phyloP scores from a whole-genome alignment of 2,888 invertebrate genomes.

The Flabesymbios commensalis region DNA sequence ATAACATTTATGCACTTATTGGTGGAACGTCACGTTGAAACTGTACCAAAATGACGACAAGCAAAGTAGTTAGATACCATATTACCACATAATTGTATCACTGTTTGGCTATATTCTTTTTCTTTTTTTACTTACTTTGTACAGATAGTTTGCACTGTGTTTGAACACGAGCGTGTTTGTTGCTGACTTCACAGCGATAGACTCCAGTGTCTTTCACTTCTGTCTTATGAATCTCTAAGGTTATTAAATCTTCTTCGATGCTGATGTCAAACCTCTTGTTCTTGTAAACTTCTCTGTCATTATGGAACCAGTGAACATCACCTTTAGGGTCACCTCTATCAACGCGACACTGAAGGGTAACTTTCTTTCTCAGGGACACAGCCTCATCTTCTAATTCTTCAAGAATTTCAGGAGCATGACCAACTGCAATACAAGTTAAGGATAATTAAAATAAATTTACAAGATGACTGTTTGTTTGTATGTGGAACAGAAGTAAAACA shows the following conservation, averaged over 20 bases:
- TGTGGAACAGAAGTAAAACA: too few species aligned
- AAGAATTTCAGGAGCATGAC: slow-evolving; percentile 47
- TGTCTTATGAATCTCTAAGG: slow-evolving; percentile 69
- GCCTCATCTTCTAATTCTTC: slow-evolving; percentile 20
- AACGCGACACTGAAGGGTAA: slow-evolving; percentile 37
- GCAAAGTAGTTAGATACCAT: too few species aligned
- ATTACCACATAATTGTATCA: too few species aligned
- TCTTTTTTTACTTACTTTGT: slow-evolving; percentile 57
- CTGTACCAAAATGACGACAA: too few species aligned
- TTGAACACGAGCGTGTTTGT: slow-evolving; percentile 53
- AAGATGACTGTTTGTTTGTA: too few species aligned
- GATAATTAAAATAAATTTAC: too few species aligned
- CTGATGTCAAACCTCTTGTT: slow-evolving; percentile 53
- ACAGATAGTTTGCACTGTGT: slow-evolving; percentile 51
- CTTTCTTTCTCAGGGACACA: slow-evolving; percentile 16
- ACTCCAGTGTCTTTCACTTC: slow-evolving; percentile 51
- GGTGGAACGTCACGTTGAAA: too few species aligned
- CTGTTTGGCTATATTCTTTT: too few species aligned
- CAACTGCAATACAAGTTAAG: slow-evolving; percentile 35
- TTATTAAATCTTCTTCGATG: slow-evolving; percentile 42
- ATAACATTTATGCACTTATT: too few species aligned
- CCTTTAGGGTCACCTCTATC: slow-evolving; percentile 54
- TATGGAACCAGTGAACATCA: slow-evolving; percentile 51
- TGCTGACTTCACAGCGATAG: slow-evolving; percentile 53
- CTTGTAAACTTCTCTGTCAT: slow-evolving; percentile 50